Conservation (phyloP, 2,797 vertebrate species). For the Coluber constrictor region DNA sequence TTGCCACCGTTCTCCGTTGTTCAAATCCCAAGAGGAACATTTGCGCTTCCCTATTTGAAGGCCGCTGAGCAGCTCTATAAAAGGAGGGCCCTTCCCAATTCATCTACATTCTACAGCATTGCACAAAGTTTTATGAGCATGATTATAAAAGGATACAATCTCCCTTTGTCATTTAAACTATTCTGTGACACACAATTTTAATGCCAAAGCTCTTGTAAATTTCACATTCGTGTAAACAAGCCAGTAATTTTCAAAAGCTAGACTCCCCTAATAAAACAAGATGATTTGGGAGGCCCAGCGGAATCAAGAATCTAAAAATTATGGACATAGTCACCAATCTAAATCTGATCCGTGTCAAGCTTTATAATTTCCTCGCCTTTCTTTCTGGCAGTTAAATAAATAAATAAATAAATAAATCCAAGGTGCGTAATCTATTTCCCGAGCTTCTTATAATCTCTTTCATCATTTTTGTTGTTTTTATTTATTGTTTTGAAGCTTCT, state of each 20-base stretch:
- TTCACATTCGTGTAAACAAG: constrained; percentile 20
- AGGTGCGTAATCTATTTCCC: not conserved
- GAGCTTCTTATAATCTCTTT: not conserved
- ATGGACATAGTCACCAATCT: not conserved
- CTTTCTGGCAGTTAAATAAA: not conserved
- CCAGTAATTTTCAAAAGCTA: constrained; percentile 31
- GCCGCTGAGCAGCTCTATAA: not conserved
- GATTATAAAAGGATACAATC: constrained; percentile 32
- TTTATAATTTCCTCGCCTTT: not conserved
- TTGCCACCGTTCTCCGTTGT: not conserved
- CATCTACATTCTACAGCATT: not conserved
- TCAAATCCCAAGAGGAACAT: constrained; percentile 17
- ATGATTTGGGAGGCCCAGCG: not conserved
- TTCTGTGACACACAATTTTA: constrained; percentile 12
- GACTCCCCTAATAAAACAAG: not conserved
- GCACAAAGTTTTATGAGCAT: constrained; percentile 43
- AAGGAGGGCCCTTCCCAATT: constrained; percentile 9
- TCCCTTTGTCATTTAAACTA: constrained; percentile 36
- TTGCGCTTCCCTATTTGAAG: accelerated
- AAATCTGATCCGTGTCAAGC: not conserved
- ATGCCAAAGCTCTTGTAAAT: constrained; percentile 36
- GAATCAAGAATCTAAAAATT: not conserved
- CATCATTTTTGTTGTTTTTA: not conserved
- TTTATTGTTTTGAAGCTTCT: not conserved
- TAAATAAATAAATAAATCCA: not conserved